These are phyloP conservation scores for Gopherus evgoodei DNA, from an alignment of 2,113 vertebrate species.

Conservation along the genomic window DNA sequence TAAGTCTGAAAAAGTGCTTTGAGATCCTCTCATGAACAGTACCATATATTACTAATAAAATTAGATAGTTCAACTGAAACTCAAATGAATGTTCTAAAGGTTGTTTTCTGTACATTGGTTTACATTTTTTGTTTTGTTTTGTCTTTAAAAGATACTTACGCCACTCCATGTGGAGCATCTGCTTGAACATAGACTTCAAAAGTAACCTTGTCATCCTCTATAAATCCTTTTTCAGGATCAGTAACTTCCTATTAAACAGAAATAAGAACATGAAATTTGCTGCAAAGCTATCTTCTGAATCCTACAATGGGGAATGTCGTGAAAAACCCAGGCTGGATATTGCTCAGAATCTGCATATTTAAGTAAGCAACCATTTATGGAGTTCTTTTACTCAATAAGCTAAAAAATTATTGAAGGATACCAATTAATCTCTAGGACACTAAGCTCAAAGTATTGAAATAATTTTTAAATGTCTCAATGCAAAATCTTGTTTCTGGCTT, in stretches of 20 bases:
- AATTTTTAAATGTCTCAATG: background rate
- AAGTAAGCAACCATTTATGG: background rate
- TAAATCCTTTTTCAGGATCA: constrained; percentile 96
- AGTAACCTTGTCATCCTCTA: constrained; percentile 98
- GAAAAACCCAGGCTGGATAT: background rate
- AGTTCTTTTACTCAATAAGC: background rate
- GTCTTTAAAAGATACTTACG: constrained; percentile 83
- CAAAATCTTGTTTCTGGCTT: background rate
- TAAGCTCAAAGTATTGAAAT: background rate
- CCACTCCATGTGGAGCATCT: constrained; percentile 97
- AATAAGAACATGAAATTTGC: background rate
- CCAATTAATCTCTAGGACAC: background rate
- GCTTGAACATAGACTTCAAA: constrained; percentile 99
- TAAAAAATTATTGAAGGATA: background rate
- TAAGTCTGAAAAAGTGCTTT: background rate
- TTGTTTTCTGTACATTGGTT: background rate
- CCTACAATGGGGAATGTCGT: background rate
- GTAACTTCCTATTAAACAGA: constrained; percentile 91
- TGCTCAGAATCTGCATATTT: background rate
- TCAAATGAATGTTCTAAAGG: background rate
- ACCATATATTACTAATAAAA: background rate
- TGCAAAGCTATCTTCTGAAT: background rate
- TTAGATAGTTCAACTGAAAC: background rate
- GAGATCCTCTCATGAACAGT: background rate
- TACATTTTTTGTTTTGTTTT: background rate